Evolutionary conservation across 2,113 vertebrate species (phyloP).

Genomic region (Macrotus californicus): DNA sequence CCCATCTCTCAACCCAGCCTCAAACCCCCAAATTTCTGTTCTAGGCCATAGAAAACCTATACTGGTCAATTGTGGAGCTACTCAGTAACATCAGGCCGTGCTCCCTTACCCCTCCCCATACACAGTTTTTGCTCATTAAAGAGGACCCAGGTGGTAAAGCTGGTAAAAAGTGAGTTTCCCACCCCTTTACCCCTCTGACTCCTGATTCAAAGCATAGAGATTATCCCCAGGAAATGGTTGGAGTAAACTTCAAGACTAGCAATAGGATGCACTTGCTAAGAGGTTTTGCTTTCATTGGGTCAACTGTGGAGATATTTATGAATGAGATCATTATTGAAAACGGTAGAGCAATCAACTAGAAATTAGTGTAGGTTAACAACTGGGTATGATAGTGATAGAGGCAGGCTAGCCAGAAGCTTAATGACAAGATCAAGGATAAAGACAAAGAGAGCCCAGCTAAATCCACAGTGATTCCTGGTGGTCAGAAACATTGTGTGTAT

Average conservation of each 20-base stretch:
- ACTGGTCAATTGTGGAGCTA: background rate
- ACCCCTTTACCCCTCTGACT: background rate
- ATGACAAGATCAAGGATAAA: background rate
- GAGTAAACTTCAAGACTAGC: background rate
- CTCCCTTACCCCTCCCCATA: fast-evolving
- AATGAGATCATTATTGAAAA: background rate
- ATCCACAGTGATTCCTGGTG: too few relatives aligned
- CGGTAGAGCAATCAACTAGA: background rate
- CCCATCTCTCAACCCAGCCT: too few relatives aligned
- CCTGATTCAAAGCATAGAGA: background rate
- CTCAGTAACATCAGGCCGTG: background rate
- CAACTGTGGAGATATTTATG: background rate
- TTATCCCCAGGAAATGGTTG: background rate
- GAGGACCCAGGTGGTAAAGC: background rate
- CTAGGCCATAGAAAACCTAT: background rate
- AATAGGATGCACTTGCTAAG: background rate
- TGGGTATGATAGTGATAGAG: background rate
- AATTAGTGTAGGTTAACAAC: background rate
- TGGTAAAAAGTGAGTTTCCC: background rate
- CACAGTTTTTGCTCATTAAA: background rate
- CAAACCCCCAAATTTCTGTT: background rate
- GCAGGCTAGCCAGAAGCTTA: background rate
- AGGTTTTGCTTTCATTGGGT: background rate
- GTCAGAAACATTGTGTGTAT: background rate
- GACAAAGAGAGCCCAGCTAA: background rate